Conservation (phyloP, 2,888 invertebrate species). For the Oxycera nigricornis region DNA sequence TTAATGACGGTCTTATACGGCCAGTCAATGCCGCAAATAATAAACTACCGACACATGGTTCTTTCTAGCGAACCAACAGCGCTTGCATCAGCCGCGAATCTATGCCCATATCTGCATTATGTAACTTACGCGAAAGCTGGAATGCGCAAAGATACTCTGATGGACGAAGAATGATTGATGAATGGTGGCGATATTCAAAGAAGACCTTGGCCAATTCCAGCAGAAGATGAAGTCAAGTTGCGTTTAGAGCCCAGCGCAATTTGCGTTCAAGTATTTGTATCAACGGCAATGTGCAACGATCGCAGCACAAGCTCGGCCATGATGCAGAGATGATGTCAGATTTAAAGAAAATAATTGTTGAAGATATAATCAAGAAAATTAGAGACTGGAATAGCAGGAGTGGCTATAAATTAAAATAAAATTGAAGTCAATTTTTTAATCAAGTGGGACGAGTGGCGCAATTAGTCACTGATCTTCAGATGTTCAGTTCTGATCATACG, state of each 20-base stretch:
- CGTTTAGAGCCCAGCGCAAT: conserved; percentile 19
- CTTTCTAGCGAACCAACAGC: conserved; percentile 19
- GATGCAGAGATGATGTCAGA: conserved; percentile 28
- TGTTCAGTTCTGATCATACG: no score
- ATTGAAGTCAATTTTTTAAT: conserved; percentile 11
- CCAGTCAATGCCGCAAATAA: conserved; percentile 6
- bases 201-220: conserved; percentile 18
- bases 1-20: conserved; percentile 35
- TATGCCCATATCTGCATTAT: conserved; percentile 31
- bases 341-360: conserved; percentile 31
- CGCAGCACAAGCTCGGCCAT: neutral
- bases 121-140: conserved; percentile 35
- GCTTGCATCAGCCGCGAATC: conserved; percentile 9
- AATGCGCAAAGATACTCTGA: conserved; percentile 4
- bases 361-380: conserved; percentile 27
- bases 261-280: conserved; percentile 1
- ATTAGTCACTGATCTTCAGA: neutral
- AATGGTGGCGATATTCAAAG: conserved; percentile 27
- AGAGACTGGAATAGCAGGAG: neutral
- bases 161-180: conserved; percentile 20
- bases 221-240: conserved; percentile 14
- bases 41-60: conserved; percentile 35
- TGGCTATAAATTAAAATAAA: conserved; percentile 8
- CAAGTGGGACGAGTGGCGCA: conserved; percentile 5
- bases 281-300: neutral